Percentiles rank a stretch among this genome's conserved stretches.
Evolutionary conservation across 2,888 invertebrate species (phyloP).

Genomic region (Tillus elongatus): DNA sequence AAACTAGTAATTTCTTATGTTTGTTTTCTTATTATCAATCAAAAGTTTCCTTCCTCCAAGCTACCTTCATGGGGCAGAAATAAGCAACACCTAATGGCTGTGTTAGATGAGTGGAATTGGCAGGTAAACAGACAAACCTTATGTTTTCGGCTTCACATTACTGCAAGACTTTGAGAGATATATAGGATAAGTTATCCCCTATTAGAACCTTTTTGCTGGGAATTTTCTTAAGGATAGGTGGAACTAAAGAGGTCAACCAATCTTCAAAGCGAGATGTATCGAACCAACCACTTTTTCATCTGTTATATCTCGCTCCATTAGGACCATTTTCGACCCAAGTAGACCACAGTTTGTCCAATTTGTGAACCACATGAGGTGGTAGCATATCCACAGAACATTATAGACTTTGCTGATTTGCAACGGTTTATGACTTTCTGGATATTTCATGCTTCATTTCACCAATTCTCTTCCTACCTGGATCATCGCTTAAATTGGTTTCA

Average conservation of each 20-base stretch:
- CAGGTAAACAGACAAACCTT: too few species aligned
- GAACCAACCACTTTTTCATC: conserved; percentile 29
- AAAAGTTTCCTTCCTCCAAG: too few species aligned
- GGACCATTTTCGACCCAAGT: conserved; percentile 35
- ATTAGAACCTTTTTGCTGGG: too few species aligned
- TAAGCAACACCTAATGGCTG: too few species aligned
- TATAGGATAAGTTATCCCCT: too few species aligned
- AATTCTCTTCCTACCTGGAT: conserved; percentile 27
- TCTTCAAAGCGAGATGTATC: conserved; percentile 24
- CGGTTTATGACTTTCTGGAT: conserved; percentile 29
- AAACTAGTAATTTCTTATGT: too few species aligned
- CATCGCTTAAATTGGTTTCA: conserved; percentile 23
- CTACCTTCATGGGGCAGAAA: too few species aligned
- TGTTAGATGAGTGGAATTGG: too few species aligned
- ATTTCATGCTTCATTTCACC: conserved; percentile 26
- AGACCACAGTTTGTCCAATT: conserved; percentile 26
- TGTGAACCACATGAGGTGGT: conserved; percentile 31
- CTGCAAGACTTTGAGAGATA: too few species aligned
- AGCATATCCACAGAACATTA: conserved; percentile 32
- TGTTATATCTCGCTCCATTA: conserved; percentile 28
- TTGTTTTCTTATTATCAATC: too few species aligned
- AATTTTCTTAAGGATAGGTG: too few species aligned
- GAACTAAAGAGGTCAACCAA: conserved; percentile 22
- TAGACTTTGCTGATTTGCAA: conserved; percentile 26
- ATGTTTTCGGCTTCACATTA: too few species aligned